Evolutionary conservation across 2,797 vertebrate genomes (phyloP).

Genomic region (Triplophysa bombifrons): DNA sequence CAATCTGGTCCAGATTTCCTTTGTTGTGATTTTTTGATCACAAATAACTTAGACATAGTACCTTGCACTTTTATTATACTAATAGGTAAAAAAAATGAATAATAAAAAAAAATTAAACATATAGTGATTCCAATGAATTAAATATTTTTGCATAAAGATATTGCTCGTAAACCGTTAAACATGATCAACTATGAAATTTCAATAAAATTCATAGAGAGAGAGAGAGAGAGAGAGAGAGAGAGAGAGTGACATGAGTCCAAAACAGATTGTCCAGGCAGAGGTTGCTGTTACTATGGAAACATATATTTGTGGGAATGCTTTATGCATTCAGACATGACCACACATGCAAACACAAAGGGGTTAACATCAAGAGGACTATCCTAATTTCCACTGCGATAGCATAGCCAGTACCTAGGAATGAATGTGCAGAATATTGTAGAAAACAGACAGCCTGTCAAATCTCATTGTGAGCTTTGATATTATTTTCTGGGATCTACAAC

Average conservation of each 20-base stretch:
- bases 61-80: too few relatives aligned
- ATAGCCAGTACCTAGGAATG: not conserved
- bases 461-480: not conserved
- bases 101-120: too few relatives aligned
- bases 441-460: not conserved
- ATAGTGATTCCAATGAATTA: not conserved
- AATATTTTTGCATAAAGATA: too few relatives aligned
- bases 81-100: too few relatives aligned
- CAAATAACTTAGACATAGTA: too few relatives aligned
- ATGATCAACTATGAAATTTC: not conserved
- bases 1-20: too few relatives aligned
- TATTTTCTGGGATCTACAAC: too few relatives aligned
- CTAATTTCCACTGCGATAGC: not conserved
- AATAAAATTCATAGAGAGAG: not conserved
- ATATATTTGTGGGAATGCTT: constrained; percentile 1
- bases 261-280: not conserved
- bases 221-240: not conserved
- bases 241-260: not conserved
- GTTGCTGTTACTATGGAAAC: constrained; percentile 17
- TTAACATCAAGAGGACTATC: not conserved
- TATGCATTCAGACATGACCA: not conserved
- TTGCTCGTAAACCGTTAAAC: not conserved
- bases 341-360: not conserved
- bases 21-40: too few relatives aligned
- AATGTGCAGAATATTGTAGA: not conserved